These are phyloP conservation scores for Panopea generosa DNA, from an alignment of 2,888 invertebrate genomes.

Conservation along the genomic window DNA sequence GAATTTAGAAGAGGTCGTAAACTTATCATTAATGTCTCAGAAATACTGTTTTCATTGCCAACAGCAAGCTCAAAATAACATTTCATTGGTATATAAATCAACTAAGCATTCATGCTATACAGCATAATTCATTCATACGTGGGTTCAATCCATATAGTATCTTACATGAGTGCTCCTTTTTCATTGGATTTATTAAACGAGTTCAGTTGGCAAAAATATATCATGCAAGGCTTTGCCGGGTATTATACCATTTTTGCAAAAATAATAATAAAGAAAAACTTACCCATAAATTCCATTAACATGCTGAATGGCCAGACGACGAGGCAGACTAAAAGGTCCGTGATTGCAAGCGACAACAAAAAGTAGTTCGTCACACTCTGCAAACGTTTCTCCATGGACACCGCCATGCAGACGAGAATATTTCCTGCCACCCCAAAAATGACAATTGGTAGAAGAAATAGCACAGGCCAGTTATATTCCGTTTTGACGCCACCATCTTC, in stretches of 20 bases:
- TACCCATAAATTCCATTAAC: slow-evolving; percentile 96
- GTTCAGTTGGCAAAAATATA: too few species aligned
- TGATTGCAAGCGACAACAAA: slow-evolving; percentile 95
- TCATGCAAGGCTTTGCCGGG: too few species aligned
- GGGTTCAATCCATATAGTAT: too few species aligned
- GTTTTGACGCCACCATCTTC: slow-evolving; percentile 14
- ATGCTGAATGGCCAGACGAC: slow-evolving; percentile 98
- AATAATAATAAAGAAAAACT: slow-evolving; percentile 85
- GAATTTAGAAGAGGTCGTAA: too few species aligned
- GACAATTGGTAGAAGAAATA: slow-evolving; percentile 70
- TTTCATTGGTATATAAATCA: too few species aligned
- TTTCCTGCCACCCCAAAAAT: slow-evolving; percentile 88
- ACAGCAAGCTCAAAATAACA: too few species aligned
- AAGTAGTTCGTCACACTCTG: slow-evolving; percentile 99
- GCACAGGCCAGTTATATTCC: slow-evolving; percentile 67
- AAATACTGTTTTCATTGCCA: too few species aligned
- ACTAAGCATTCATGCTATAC: too few species aligned
- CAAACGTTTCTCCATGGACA: slow-evolving; percentile 93
- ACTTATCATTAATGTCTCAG: too few species aligned
- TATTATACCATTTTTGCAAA: not conserved
- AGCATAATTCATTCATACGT: too few species aligned
- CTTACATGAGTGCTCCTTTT: too few species aligned
- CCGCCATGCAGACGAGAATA: slow-evolving; percentile 96
- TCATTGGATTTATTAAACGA: too few species aligned
- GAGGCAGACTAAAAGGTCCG: slow-evolving; percentile 95